These are phyloP conservation scores for Pandemis heparana DNA, from an alignment of 2,888 invertebrate species.

Conservation along the genomic window DNA sequence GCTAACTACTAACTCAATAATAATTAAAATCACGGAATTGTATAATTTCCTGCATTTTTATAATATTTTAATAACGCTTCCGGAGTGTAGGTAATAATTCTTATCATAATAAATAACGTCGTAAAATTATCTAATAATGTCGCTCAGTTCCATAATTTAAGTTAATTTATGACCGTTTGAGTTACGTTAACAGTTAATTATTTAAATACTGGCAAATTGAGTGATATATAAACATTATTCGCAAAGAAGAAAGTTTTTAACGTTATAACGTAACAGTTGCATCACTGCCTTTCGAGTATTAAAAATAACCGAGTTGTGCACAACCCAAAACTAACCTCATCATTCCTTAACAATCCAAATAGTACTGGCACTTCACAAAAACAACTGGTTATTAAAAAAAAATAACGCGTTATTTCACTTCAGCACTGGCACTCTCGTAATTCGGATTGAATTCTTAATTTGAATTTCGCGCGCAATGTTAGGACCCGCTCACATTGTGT, in stretches of 20 bases:
- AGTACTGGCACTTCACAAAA: conserved; percentile 41
- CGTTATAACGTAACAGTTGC: conserved; percentile 48
- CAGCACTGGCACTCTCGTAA: conserved; percentile 48
- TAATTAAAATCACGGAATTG: background rate
- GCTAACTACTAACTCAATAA: background rate
- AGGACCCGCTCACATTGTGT: conserved; percentile 82
- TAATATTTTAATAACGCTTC: background rate
- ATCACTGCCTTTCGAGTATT: conserved; percentile 51
- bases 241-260: conserved; percentile 50
- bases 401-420: conserved; percentile 49
- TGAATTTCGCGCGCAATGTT: conserved; percentile 76
- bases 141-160: conserved; percentile 27
- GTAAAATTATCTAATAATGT: conserved; percentile 20
- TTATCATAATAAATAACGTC: background rate
- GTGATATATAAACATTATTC: conserved; percentile 54
- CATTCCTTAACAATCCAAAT: conserved; percentile 50
- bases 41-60: background rate
- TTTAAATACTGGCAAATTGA: conserved; percentile 54
- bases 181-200: conserved; percentile 55
- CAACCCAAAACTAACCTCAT: conserved; percentile 52
- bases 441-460: conserved; percentile 51
- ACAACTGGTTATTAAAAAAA: conserved; percentile 45
- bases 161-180: conserved; percentile 44
- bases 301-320: conserved; percentile 43
- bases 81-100: background rate